Percentiles rank a stretch among this genome's conserved stretches.
Evolutionary conservation across 2,888 invertebrate species (phyloP).

Genomic region (Nasonovia ribisnigri): DNA sequence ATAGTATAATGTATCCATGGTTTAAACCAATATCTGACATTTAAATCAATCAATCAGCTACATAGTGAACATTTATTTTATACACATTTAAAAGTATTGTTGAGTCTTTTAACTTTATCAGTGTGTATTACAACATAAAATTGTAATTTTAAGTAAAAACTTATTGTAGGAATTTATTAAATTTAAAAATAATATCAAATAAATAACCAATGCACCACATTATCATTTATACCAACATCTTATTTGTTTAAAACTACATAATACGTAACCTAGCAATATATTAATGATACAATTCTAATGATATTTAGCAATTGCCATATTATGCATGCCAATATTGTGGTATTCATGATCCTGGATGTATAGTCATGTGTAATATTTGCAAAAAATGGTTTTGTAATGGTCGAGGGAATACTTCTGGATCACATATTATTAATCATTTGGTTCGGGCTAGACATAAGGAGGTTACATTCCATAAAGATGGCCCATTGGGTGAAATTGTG

Average conservation of each 20-base stretch:
- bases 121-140: no score
- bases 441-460: slow-evolving; percentile 99
- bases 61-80: background rate
- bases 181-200: no score
- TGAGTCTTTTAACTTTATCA: no score
- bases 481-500: slow-evolving; percentile 96
- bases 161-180: no score
- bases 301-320: slow-evolving; percentile 83
- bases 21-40: background rate
- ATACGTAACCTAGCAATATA: background rate
- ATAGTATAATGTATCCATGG: background rate
- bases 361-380: slow-evolving; percentile 98
- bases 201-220: no score
- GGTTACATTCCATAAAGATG: slow-evolving; percentile 96
- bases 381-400: slow-evolving; percentile 99
- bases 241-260: no score
- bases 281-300: background rate
- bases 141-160: no score
- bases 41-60: background rate
- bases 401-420: slow-evolving; percentile 96
- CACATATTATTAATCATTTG: slow-evolving; percentile 98
- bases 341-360: slow-evolving; percentile 96
- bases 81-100: background rate
- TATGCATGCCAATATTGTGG: slow-evolving; percentile 99
- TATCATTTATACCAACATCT: no score